A percentile compares a stretch with the other conserved stretches of the same genome.
Evolutionary conservation across 2,888 invertebrate genomes (phyloP).

Genomic region (Sesamia inferens): DNA sequence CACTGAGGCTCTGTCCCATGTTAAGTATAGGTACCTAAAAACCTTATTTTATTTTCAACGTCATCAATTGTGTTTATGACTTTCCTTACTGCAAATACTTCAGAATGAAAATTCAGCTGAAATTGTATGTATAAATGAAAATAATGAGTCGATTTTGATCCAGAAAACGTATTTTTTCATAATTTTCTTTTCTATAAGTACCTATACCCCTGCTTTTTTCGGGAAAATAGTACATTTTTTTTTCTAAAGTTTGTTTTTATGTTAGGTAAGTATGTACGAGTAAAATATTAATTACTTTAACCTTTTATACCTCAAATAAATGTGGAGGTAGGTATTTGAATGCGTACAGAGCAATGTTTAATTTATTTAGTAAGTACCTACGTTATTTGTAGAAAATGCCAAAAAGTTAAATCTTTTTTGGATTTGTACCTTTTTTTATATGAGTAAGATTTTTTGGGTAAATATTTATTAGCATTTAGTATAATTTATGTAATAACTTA

Average conservation of each 20-base stretch:
- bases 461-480: slow-evolving; percentile 27
- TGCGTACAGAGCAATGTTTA: slow-evolving; percentile 7
- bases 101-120: neutral
- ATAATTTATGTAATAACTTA: neutral
- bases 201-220: neutral
- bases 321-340: neutral
- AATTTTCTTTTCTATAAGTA: neutral
- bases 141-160: neutral
- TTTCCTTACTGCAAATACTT: neutral
- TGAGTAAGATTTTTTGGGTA: slow-evolving; percentile 16
- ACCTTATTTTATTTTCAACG: neutral
- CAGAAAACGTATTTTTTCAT: neutral
- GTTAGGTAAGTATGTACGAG: neutral
- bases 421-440: slow-evolving; percentile 27
- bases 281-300: slow-evolving; percentile 5
- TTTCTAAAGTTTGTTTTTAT: neutral
- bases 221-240: neutral
- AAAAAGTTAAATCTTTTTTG: slow-evolving; percentile 27
- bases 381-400: slow-evolving; percentile 8
- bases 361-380: neutral
- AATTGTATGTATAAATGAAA: neutral
- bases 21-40: neutral
- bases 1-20: neutral
- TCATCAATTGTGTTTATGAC: neutral
- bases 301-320: slow-evolving; percentile 6